Percentiles rank a stretch among this genome's conserved stretches.
phyloP scores from a whole-genome alignment of 2,797 vertebrate genomes.

The Enteromius afrohamiltoni region DNA sequence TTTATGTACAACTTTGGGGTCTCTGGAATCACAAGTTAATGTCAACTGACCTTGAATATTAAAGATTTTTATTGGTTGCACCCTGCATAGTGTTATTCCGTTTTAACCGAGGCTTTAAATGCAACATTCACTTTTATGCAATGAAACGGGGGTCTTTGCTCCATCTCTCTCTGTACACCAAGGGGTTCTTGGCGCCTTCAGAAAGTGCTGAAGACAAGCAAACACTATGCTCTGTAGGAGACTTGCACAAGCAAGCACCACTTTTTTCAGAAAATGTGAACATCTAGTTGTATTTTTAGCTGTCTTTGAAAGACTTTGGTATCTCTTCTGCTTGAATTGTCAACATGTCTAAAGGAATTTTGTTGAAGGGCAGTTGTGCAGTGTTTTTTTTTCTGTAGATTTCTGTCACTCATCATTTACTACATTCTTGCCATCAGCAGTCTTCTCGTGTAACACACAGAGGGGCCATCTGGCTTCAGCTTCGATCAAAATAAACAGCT shows the following conservation, averaged over 20 bases:
- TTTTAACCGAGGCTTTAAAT: background rate
- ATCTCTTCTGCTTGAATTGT: background rate
- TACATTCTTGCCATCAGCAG: conserved; percentile 36
- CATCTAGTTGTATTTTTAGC: conserved; percentile 1
- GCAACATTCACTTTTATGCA: background rate
- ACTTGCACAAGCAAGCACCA: background rate
- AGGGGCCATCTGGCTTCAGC: conserved; percentile 31
- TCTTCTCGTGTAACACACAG: conserved; percentile 32
- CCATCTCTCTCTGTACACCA: background rate
- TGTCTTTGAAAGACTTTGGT: background rate
- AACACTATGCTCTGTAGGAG: background rate
- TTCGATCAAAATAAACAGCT: conserved; percentile 44
- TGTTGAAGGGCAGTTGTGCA: conserved; percentile 3
- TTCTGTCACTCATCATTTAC: conserved; percentile 25
- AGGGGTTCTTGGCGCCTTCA: background rate
- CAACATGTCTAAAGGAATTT: background rate
- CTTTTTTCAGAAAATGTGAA: background rate
- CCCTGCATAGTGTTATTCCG: background rate
- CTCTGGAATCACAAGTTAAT: background rate
- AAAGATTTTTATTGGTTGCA: background rate
- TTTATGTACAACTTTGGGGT: background rate
- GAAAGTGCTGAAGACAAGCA: background rate
- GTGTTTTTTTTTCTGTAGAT: background rate
- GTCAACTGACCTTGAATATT: background rate
- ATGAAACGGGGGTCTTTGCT: background rate